Base-by-base conservation (phyloP, 2,888 invertebrate species). In the Aphelenchoides bicaudatus region DNA sequence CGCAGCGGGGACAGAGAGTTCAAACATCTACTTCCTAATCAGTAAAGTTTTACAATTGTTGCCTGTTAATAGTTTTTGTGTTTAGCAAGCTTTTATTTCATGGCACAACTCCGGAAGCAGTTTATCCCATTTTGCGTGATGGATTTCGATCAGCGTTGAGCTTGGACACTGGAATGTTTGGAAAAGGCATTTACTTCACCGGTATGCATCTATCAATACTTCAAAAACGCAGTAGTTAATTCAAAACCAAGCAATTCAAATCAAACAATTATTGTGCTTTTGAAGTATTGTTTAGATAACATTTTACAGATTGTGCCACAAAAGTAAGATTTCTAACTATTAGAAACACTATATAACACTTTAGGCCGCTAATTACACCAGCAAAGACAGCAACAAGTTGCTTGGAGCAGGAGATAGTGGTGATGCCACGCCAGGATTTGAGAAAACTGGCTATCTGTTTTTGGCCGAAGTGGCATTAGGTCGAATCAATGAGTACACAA, bases 21-120 rank as follows among this genome's bases (percentile, higher is more conserved):
- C 21, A 51, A 27, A 34, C 25, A 16, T 2, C 25, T 21, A 16
- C 21, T 51, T 13, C 23, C 52, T 30, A 51, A 51, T 30, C 52
- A 51, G 52, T 51, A 28, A 30, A 39, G 19, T n/a, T n/a, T n/a
- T n/a, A n/a, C n/a, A n/a, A n/a, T n/a, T 43, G 6, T 43, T 43
- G 16, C 25, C 43, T 19, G 16, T 43, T 43, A 19, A 21, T 43
- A 43, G 6, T 43, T 10, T 8, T 4, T 47, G 19, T 51, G 37
- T 51, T 27, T 27, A 51, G 52, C 21, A 51, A 51, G 52, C 38
- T 51, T 10, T 25, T 51, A 10, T 51, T 21, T 21, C 52, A 51
- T 27, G 52, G 52, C 31, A 27, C 52, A 6, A 16, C 21, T 3
- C 31, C 31, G 8, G 52, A 27, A 38, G 23, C 37, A 8, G 52